phyloP scores from a whole-genome alignment of 1,140 invertebrate genomes.

The Bombus sibiricus region DNA sequence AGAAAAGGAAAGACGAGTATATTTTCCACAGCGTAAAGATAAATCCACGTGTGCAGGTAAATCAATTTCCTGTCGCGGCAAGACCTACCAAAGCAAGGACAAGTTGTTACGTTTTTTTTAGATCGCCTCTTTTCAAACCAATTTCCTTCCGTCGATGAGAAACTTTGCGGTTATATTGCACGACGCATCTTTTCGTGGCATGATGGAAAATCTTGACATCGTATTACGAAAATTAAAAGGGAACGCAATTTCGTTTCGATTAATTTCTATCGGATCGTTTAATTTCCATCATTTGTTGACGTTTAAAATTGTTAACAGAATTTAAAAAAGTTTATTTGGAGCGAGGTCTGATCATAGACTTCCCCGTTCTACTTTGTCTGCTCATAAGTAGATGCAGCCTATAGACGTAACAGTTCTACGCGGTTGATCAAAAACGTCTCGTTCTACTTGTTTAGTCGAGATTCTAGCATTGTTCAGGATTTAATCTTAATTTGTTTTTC shows the following conservation, averaged over 20 bases:
- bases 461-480: not conserved
- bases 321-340: not conserved
- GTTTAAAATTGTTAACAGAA: not conserved
- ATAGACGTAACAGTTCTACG: not conserved
- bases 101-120: conserved; percentile 63
- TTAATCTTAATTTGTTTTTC: not conserved
- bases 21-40: conserved; percentile 60
- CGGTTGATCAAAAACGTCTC: not conserved
- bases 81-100: conserved; percentile 56
- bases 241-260: not conserved
- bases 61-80: conserved; percentile 65
- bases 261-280: not conserved
- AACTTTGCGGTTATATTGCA: conserved; percentile 26
- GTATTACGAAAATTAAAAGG: conserved; percentile 3
- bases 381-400: not conserved
- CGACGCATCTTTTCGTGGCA: not conserved
- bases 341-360: not conserved
- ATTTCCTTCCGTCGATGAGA: conserved; percentile 64
- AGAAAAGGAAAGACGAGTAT: conserved; percentile 48
- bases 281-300: not conserved
- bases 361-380: not conserved
- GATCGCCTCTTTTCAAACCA: conserved; percentile 58
- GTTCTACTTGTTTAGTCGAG: not conserved
- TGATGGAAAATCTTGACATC: not conserved
- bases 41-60: conserved; percentile 64